Conservation (phyloP, 2,888 invertebrate genomes). For the Copidosoma aretas region DNA sequence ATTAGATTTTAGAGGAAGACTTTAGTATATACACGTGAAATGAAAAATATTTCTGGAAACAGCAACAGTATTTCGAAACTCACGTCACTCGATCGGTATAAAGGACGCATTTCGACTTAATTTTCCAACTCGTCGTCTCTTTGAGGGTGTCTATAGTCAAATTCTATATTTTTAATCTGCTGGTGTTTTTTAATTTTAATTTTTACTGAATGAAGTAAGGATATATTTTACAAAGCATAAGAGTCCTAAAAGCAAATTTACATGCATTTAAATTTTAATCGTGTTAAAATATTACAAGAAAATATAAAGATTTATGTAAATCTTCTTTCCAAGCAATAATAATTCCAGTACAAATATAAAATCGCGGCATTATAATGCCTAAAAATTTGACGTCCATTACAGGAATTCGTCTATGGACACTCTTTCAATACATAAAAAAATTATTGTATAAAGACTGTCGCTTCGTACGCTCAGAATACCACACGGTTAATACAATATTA, state of each 20-base stretch:
- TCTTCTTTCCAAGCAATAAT: background rate
- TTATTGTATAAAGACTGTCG: background rate
- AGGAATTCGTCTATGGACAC: constrained; percentile 19
- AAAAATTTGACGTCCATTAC: background rate
- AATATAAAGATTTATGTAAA: constrained; percentile 12
- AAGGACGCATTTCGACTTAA: constrained; percentile 14
- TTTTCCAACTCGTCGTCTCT: background rate
- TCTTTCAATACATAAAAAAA: constrained; percentile 4
- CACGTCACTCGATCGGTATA: constrained; percentile 8
- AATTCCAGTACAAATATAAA: background rate
- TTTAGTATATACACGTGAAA: background rate
- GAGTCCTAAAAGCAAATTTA: constrained; percentile 12
- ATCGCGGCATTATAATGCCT: background rate
- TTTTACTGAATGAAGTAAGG: background rate
- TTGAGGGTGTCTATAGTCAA: constrained; percentile 14
- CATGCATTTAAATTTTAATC: constrained; percentile 5
- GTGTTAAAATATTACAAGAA: constrained; percentile 3
- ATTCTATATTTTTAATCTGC: constrained; percentile 13
- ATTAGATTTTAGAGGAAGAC: constrained; percentile 26
- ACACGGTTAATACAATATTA: constrained; percentile 6
- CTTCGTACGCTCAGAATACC: background rate
- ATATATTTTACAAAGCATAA: background rate
- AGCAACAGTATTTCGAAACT: constrained; percentile 15
- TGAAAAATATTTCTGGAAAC: background rate
- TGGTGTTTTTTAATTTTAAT: constrained; percentile 3